phyloP scores from a whole-genome alignment of 2,888 invertebrate species.

The Drosophila lacicola region DNA sequence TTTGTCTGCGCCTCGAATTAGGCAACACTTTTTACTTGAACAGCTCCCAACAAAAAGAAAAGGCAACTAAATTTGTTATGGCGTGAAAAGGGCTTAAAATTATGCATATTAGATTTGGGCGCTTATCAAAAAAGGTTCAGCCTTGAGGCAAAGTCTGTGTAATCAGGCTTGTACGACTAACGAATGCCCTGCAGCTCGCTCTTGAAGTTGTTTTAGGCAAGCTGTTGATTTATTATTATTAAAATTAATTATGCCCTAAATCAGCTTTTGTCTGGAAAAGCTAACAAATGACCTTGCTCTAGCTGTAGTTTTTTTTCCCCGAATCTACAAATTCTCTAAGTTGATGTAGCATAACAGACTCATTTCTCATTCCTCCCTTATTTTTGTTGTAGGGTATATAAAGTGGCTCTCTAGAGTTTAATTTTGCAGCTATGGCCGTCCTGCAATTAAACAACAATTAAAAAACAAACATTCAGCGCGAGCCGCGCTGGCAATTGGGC shows the following conservation, averaged over 20 bases:
- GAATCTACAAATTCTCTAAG: no score
- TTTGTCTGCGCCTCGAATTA: slow-evolving; percentile 22
- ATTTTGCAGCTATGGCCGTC: slow-evolving; percentile 26
- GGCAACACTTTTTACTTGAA: slow-evolving; percentile 23
- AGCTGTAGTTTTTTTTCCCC: no score
- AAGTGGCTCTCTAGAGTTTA: slow-evolving; percentile 33
- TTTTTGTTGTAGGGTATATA: slow-evolving; percentile 17
- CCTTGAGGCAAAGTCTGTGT: not conserved
- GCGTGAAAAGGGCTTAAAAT: slow-evolving; percentile 11
- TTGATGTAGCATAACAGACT: no score
- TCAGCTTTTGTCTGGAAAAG: not conserved
- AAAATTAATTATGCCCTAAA: not conserved
- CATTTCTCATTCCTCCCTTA: no score
- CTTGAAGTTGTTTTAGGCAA: no score
- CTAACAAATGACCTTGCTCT: not conserved
- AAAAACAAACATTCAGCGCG: slow-evolving; percentile 53
- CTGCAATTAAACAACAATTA: slow-evolving; percentile 74
- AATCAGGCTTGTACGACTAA: not conserved
- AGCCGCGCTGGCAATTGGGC: not conserved
- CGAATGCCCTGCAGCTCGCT: slow-evolving; percentile 1
- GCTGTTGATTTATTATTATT: not conserved
- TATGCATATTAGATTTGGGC: slow-evolving; percentile 18
- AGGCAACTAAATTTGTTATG: slow-evolving; percentile 21
- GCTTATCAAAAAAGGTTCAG: slow-evolving; percentile 36
- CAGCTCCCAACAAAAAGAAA: not conserved